Percentiles rank a stretch among this genome's conserved stretches.
Evolutionary conservation across 2,113 vertebrate genomes (phyloP).

Genomic region (Sorex araneus): DNA sequence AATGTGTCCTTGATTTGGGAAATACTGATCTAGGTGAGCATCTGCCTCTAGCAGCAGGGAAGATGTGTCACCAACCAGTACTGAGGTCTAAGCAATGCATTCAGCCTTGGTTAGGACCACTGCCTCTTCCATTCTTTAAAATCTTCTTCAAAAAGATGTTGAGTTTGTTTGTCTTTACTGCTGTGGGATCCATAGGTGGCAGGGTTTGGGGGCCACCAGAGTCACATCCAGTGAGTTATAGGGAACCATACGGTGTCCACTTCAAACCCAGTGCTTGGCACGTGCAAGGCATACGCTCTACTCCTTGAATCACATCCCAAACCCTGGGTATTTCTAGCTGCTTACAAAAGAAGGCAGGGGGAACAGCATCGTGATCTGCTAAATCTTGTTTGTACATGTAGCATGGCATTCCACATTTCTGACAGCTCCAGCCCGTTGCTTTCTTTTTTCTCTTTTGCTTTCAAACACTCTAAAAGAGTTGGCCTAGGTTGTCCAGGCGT

Average conservation of each 20-base stretch:
- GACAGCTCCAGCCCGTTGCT: not conserved
- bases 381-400: not conserved
- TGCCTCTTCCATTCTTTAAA: not conserved
- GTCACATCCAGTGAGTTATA: too few species aligned
- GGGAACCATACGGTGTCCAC: too few species aligned
- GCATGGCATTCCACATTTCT: not conserved
- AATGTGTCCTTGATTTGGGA: not conserved
- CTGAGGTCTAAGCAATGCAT: not conserved
- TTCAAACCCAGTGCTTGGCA: too few species aligned
- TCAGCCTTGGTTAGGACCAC: not conserved
- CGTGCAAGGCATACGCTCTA: too few species aligned
- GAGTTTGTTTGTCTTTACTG: too few species aligned
- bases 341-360: not conserved
- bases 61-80: not conserved
- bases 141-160: not conserved
- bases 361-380: fast-evolving
- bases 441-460: too few species aligned
- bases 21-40: not conserved
- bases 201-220: too few species aligned
- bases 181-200: too few species aligned
- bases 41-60: not conserved
- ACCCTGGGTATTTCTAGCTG: not conserved
- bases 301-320: too few species aligned
- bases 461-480: not conserved
- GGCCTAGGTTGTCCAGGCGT: not conserved